Evolutionary conservation across 2,797 vertebrate genomes (phyloP).

Genomic region (Sciurus vulgaris): DNA sequence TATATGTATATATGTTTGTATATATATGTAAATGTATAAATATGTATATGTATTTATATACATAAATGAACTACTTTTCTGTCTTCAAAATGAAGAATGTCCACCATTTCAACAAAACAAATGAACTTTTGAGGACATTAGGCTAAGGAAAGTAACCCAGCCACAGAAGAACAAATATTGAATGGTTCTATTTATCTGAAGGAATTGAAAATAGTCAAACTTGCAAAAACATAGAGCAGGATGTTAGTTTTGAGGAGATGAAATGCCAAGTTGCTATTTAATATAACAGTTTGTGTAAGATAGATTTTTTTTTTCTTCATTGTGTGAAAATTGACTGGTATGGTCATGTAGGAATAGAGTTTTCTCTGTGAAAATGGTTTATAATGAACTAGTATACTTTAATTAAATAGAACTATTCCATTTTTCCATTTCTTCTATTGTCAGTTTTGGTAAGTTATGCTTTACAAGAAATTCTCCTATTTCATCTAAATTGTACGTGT

Average conservation of each 20-base stretch:
- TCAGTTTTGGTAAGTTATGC: background rate
- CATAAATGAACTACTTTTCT: background rate
- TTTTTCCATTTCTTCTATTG: conserved; percentile 28
- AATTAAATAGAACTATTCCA: background rate
- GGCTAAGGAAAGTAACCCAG: background rate
- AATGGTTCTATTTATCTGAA: background rate
- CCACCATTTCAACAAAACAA: background rate
- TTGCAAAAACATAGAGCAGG: background rate
- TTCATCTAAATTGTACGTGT: background rate
- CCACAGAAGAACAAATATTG: too few species aligned
- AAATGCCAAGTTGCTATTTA: background rate
- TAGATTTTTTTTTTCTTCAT: background rate
- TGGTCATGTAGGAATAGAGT: background rate
- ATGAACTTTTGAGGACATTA: background rate
- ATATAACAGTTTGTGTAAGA: background rate
- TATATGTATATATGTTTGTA: too few species aligned
- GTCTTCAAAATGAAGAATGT: background rate
- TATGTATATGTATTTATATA: too few species aligned
- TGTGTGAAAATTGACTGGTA: background rate
- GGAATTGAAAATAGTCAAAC: background rate
- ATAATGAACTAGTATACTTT: background rate
- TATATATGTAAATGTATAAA: too few species aligned
- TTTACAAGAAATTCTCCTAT: background rate
- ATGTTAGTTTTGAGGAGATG: background rate
- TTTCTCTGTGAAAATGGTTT: background rate